Percentiles rank a stretch among this genome's conserved stretches.
phyloP scores from a whole-genome alignment of 1,140 invertebrate species.

The Plectrocnemia conspersa region DNA sequence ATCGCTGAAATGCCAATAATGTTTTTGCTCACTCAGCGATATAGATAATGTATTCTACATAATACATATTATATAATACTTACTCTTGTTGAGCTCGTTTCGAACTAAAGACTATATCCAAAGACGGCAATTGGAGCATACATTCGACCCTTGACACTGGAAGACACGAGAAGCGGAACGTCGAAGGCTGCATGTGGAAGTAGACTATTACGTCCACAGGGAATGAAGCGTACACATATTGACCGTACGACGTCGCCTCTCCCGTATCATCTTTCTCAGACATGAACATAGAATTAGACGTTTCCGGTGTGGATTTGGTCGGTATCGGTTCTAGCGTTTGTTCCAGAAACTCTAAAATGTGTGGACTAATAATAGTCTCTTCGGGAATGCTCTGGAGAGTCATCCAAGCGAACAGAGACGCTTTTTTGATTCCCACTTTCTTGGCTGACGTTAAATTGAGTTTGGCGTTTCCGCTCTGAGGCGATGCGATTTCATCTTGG shows the following conservation, averaged over 20 bases:
- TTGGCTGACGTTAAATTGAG: constrained; percentile 40
- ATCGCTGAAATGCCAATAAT: constrained; percentile 47
- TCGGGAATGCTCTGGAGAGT: constrained; percentile 93
- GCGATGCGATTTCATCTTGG: constrained; percentile 54
- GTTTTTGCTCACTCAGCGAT: not conserved
- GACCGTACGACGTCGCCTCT: constrained; percentile 60
- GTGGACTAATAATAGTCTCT: constrained; percentile 91
- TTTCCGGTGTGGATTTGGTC: constrained; percentile 54
- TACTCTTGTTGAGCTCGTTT: constrained; percentile 76
- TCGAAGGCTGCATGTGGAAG: constrained; percentile 96
- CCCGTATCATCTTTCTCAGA: constrained; percentile 32
- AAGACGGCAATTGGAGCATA: constrained; percentile 89
- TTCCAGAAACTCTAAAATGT: constrained; percentile 91
- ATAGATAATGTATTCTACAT: not conserved
- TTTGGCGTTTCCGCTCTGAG: constrained; percentile 37
- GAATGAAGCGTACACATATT: constrained; percentile 87
- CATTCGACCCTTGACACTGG: constrained; percentile 95
- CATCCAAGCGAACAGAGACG: constrained; percentile 91
- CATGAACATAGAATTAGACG: constrained; percentile 29
- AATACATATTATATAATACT: no score
- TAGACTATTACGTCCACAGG: constrained; percentile 98
- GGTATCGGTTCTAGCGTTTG: constrained; percentile 92
- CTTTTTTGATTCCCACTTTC: constrained; percentile 77
- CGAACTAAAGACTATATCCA: constrained; percentile 90
- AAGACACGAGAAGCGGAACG: constrained; percentile 91